These are phyloP conservation scores for Meandrusa payeni DNA, from an alignment of 2,888 invertebrate genomes.

Conservation along the genomic window DNA sequence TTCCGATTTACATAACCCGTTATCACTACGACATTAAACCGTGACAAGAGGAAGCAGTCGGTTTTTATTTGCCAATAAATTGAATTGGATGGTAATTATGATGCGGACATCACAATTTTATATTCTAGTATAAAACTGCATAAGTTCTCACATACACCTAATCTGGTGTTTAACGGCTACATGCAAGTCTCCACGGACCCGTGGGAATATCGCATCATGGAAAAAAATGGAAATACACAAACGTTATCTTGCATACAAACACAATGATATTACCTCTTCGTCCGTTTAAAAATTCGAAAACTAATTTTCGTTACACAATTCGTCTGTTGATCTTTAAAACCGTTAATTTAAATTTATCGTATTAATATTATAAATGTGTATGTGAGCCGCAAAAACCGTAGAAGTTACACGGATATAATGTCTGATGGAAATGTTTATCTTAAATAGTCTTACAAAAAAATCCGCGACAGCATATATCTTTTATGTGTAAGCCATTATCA, in stretches of 20 bases:
- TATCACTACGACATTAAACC: slow-evolving; percentile 30
- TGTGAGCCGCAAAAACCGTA: too few relatives aligned
- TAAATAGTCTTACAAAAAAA: too few relatives aligned
- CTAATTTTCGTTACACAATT: slow-evolving; percentile 7
- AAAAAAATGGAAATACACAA: slow-evolving; percentile 44
- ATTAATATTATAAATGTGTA: too few relatives aligned
- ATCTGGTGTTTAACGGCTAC: slow-evolving; percentile 68
- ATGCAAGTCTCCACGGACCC: slow-evolving; percentile 47
- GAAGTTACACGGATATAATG: too few relatives aligned
- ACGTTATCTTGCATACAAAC: slow-evolving; percentile 45
- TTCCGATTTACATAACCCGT: slow-evolving; percentile 37
- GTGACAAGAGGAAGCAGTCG: slow-evolving; percentile 36
- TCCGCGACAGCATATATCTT: too few relatives aligned
- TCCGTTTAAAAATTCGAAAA: slow-evolving; percentile 25
- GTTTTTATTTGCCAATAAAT: slow-evolving; percentile 42
- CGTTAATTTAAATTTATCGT: not conserved
- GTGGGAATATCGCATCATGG: slow-evolving; percentile 52
- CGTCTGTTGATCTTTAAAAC: slow-evolving; percentile 12
- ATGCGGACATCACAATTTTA: slow-evolving; percentile 32
- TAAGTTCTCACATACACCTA: slow-evolving; percentile 71
- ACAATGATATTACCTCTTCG: slow-evolving; percentile 49
- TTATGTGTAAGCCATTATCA: too few relatives aligned
- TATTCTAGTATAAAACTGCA: slow-evolving; percentile 43
- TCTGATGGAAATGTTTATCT: too few relatives aligned
- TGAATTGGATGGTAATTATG: slow-evolving; percentile 22